Evolutionary conservation across 2,113 vertebrate species (phyloP).

Genomic region (Callorhinus ursinus): DNA sequence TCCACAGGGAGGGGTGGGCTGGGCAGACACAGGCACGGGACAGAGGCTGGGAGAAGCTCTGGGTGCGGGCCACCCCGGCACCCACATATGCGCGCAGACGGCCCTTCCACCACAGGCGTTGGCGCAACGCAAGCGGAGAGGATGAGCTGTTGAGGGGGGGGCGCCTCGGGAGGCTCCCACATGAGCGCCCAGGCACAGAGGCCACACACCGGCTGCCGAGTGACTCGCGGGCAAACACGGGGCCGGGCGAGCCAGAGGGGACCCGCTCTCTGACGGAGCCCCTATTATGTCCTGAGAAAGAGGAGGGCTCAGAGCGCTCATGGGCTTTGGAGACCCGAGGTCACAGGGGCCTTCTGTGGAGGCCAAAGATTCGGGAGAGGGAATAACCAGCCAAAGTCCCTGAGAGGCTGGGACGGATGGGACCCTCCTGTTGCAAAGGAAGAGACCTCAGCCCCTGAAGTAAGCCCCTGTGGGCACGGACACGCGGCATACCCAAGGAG

Average conservation of each 20-base stretch:
- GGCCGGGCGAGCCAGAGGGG: fast-evolving
- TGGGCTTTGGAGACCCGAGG: no score
- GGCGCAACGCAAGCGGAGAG: fast-evolving
- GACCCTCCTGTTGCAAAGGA: no score
- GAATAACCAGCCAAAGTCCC: no score
- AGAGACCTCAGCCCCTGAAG: background rate
- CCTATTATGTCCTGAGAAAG: fast-evolving
- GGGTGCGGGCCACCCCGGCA: background rate
- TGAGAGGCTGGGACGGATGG: fast-evolving
- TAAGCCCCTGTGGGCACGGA: fast-evolving
- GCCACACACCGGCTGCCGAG: fast-evolving
- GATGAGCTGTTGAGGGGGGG: fast-evolving
- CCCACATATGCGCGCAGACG: fast-evolving
- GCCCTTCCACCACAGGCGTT: fast-evolving
- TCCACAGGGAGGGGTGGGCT: background rate
- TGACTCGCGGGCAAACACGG: fast-evolving
- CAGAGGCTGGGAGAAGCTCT: background rate
- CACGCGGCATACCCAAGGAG: fast-evolving
- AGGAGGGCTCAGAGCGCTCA: fast-evolving
- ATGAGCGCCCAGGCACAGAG: fast-evolving
- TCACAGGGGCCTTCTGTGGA: background rate
- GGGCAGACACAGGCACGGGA: fast-evolving
- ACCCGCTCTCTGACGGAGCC: fast-evolving
- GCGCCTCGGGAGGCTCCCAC: fast-evolving
- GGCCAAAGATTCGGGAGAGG: background rate